A percentile compares a stretch with the other conserved stretches of the same genome.
Evolutionary conservation across 1,140 invertebrate species (phyloP).

Genomic region (Saxidomus purpurata): DNA sequence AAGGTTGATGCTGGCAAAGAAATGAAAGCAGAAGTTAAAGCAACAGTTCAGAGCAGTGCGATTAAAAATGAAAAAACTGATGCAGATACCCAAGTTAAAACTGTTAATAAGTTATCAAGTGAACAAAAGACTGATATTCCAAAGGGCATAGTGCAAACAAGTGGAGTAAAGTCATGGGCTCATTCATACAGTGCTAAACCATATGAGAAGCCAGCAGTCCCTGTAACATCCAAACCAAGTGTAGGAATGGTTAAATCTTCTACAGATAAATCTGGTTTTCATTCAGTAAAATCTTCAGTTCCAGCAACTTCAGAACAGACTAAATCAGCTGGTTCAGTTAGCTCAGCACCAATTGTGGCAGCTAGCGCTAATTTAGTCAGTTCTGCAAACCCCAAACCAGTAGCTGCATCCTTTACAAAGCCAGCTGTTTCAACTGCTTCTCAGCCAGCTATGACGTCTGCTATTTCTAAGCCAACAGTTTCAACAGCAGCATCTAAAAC

Average conservation of each 20-base stretch:
- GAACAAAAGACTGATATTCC: conserved; percentile 46
- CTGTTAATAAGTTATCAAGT: background rate
- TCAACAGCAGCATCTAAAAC: background rate
- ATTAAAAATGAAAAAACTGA: conserved; percentile 50
- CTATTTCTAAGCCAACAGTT: conserved; percentile 31
- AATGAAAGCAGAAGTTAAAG: conserved; percentile 34
- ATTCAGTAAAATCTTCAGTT: conserved; percentile 32
- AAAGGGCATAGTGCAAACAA: conserved; percentile 39
- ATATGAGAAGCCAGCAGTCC: conserved; percentile 26
- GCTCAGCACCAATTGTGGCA: background rate
- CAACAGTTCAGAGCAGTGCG: conserved; percentile 3
- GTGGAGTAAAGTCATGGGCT: conserved; percentile 44
- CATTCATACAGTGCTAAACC: conserved; percentile 38
- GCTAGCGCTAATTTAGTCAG: background rate
- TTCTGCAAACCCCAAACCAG: background rate
- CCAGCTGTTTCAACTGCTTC: conserved; percentile 19
- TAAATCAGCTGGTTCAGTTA: background rate
- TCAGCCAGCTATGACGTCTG: background rate
- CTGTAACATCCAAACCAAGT: conserved; percentile 11
- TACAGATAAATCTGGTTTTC: conserved; percentile 13
- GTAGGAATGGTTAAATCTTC: background rate
- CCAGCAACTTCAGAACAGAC: background rate
- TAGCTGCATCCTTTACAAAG: conserved; percentile 25
- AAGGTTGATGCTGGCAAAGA: conserved; percentile 35
- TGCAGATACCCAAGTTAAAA: conserved; percentile 25